Conservation (phyloP, 2,888 invertebrate species). For the Drosophila mettleri region DNA sequence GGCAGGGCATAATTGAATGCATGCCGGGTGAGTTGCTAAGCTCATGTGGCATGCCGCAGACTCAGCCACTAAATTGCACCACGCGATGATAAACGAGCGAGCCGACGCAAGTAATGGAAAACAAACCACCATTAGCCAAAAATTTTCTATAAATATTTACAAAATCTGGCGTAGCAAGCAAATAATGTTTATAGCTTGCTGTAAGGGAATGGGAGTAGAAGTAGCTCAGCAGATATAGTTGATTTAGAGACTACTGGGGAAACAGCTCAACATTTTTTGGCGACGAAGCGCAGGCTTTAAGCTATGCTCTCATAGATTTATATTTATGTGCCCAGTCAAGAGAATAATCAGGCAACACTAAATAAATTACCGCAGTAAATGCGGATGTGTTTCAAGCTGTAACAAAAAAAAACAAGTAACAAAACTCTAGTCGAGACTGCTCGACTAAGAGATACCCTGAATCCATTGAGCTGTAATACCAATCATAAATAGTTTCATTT, state of each 20-base stretch:
- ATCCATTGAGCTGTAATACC: too few species aligned
- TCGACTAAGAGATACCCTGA: too few species aligned
- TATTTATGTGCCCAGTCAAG: conserved; percentile 65
- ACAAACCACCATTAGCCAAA: conserved; percentile 73
- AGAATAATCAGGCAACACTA: conserved; percentile 76
- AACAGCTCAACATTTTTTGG: conserved; percentile 54
- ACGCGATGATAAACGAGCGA: conserved; percentile 70
- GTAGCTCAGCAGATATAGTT: conserved; percentile 9
- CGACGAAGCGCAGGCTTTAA: conserved; percentile 38
- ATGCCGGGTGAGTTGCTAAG: conserved; percentile 58
- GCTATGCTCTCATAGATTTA: conserved; percentile 60
- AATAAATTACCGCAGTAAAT: conserved; percentile 59
- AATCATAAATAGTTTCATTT: too few species aligned
- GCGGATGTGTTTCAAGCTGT: conserved; percentile 8
- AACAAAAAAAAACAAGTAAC: too few species aligned
- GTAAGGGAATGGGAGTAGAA: conserved; percentile 11
- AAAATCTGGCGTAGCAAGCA: conserved; percentile 58
- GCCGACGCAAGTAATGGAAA: conserved; percentile 61
- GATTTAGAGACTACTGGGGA: conserved; percentile 9
- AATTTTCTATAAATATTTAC: conserved; percentile 42
- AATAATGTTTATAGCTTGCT: conserved; percentile 71
- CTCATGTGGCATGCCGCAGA: conserved; percentile 43
- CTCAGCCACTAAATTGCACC: conserved; percentile 39
- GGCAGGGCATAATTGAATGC: conserved; percentile 70
- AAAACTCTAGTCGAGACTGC: too few species aligned